These are phyloP conservation scores for Diachasmimorpha longicaudata DNA, from an alignment of 1,140 invertebrate genomes.

Conservation along the genomic window DNA sequence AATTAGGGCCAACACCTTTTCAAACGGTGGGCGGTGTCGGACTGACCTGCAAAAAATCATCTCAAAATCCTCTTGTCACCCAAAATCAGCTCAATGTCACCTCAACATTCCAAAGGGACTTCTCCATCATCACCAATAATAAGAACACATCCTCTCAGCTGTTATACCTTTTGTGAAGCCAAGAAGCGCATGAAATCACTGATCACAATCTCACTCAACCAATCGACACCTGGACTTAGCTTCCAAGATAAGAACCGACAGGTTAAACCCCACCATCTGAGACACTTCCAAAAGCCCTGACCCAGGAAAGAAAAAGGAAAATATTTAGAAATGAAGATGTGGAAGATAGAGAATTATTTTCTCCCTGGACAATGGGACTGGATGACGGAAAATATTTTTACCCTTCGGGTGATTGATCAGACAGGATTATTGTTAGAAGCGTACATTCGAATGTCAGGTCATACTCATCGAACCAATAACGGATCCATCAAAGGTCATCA, in stretches of 20 bases:
- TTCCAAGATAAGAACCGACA: background rate
- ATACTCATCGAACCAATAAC: constrained; percentile 14
- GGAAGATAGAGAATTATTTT: background rate
- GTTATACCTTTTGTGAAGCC: background rate
- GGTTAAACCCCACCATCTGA: background rate
- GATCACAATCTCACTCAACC: background rate
- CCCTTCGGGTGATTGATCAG: background rate
- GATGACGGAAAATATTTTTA: background rate
- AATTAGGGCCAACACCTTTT: background rate
- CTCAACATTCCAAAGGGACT: background rate
- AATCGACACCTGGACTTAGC: background rate
- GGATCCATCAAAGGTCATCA: constrained; percentile 29
- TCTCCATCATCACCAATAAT: background rate
- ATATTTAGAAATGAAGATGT: background rate
- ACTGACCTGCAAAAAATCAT: constrained; percentile 2
- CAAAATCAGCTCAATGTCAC: constrained; percentile 20
- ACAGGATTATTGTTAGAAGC: background rate
- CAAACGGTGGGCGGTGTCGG: too few species aligned
- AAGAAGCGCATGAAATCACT: background rate
- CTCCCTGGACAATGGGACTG: background rate
- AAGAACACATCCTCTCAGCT: background rate
- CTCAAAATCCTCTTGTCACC: background rate
- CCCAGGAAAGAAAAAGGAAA: background rate
- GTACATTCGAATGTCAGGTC: constrained; percentile 12
- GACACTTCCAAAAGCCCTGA: background rate